These are phyloP conservation scores for Drosophila cyrtoloma DNA, from an alignment of 2,888 invertebrate genomes.

Conservation along the genomic window DNA sequence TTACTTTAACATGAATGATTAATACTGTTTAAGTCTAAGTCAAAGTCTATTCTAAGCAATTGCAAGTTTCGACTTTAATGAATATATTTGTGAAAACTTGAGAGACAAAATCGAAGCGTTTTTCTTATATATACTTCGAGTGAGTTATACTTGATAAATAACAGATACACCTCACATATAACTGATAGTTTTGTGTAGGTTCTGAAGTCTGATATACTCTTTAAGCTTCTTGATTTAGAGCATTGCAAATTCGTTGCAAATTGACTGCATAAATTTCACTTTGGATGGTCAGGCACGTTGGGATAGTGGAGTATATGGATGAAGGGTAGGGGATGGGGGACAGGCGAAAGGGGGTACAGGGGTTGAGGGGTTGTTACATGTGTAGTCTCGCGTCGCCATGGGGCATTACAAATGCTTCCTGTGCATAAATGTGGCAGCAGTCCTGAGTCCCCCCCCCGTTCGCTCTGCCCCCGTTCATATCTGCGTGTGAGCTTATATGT, in stretches of 20 bases:
- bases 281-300: conserved; percentile 15
- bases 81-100: not conserved
- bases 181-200: not conserved
- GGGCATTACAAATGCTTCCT: conserved; percentile 76
- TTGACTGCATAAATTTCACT: conserved; percentile 5
- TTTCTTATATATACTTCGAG: not conserved
- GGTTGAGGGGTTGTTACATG: conserved; percentile 9
- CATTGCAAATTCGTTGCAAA: conserved; percentile 29
- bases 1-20: too few relatives aligned
- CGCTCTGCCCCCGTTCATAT: not conserved
- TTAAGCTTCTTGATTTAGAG: conserved; percentile 3
- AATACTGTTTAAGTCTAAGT: too few relatives aligned
- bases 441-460: conserved; percentile 10
- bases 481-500: conserved; percentile 29
- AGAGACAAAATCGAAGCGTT: not conserved
- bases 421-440: conserved; percentile 77
- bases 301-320: not conserved
- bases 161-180: not conserved
- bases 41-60: not conserved
- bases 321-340: not conserved
- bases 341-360: too few relatives aligned
- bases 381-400: conserved; percentile 39
- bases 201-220: not conserved
- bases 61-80: not conserved
- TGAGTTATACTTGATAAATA: not conserved